phyloP scores from a whole-genome alignment of 1,140 invertebrate genomes.

The Diabrotica undecimpunctata region DNA sequence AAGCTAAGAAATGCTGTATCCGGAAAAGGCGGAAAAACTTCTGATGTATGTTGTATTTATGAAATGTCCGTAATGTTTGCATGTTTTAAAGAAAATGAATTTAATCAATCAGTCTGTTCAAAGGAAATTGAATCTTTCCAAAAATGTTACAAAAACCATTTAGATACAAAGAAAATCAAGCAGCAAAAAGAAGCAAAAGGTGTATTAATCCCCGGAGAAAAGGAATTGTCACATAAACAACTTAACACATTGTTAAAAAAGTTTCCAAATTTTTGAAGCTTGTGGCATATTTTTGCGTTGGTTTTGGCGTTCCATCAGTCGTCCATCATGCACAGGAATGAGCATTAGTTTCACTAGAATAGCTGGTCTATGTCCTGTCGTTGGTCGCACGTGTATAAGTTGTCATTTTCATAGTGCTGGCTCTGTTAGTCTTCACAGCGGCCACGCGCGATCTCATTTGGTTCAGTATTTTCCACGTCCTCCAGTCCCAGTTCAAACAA shows the following conservation, averaged over 20 bases:
- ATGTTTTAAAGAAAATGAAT: conserved; percentile 68
- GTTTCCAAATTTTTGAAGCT: conserved; percentile 50
- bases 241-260: conserved; percentile 53
- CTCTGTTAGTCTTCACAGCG: no score
- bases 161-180: conserved; percentile 47
- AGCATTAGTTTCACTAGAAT: no score
- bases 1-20: conserved; percentile 62
- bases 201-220: conserved; percentile 52
- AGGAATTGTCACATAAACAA: conserved; percentile 53
- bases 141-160: conserved; percentile 59
- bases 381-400: no score
- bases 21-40: conserved; percentile 57
- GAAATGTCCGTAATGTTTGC: conserved; percentile 70
- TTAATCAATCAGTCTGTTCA: conserved; percentile 59
- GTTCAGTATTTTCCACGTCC: no score
- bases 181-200: conserved; percentile 51
- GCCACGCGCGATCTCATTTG: no score
- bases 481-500: no score
- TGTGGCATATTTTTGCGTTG: no score
- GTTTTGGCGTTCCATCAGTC: no score
- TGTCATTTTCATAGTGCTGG: no score
- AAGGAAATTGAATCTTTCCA: conserved; percentile 65
- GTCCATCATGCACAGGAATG: no score
- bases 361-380: no score
- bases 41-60: conserved; percentile 65